Base-by-base conservation (phyloP, 1,140 invertebrate species). In the Zaprionus gabonicus region DNA sequence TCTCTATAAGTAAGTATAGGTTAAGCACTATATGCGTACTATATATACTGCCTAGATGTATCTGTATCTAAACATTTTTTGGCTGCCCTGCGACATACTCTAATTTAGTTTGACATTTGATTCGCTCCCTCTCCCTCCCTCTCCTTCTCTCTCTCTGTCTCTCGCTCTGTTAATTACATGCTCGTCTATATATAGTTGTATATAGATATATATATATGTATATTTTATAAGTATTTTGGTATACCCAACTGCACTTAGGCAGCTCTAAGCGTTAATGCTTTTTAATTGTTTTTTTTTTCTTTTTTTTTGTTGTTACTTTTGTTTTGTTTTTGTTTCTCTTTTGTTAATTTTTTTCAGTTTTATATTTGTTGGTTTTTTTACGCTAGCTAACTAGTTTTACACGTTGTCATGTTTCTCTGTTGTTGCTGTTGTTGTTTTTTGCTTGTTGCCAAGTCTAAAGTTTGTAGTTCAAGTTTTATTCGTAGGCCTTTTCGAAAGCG, bases 241-340 rank as follows among this genome's bases (percentile, higher is more conserved):
- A 71, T 81, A 79, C 73, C 78, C 77, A 59, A 60, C 82, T 82
- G 81, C 85, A 78, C 85, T 87, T 81, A 80, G 86, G 79, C 84
- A 91, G 81, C 76, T 56, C 70, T 86, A 88, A 88, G 82, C 85
- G 84, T 81, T 87, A 90, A 88, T 88, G 84, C 85, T 88, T 87
- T 77, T 87, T 59, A 87, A 83, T 83, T 78, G 66, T 87, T 58
- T 55, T 71, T 53, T 69, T 64, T 65, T 66, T 69, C 25, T 51
- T n/a, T 51, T 67, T 57, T 57, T 44, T 44, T 23, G 23, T 23
- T 23, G 23, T 23, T 23, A 23, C 23, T 70, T 34, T 34, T 9
- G 9, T 34, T 34, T 34, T 31, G 28, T 72, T 72, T 69, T 78
- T 70, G 56, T 78, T 73, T 66, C 56, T 58, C 5, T 27, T 57